Evolutionary conservation across 2,797 vertebrate species (phyloP).

Genomic region (Sebastes elongatus): DNA sequence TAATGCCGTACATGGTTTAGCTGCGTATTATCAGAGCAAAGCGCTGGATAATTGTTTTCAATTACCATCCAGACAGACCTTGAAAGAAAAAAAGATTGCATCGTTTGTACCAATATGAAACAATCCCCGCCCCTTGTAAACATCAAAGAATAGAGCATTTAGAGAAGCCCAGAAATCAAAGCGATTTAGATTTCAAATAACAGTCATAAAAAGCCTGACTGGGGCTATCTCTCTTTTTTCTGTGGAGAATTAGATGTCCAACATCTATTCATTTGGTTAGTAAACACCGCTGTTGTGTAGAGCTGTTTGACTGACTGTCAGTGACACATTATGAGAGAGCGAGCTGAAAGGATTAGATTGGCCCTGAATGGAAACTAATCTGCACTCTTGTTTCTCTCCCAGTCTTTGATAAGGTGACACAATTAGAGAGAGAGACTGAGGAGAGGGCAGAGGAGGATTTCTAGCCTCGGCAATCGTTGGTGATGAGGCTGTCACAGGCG

Average conservation of each 20-base stretch:
- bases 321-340: constrained; percentile 52
- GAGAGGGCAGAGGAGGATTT: constrained; percentile 28
- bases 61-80: constrained; percentile 50
- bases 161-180: constrained; percentile 43
- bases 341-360: constrained; percentile 73
- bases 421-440: constrained; percentile 56
- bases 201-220: constrained; percentile 31
- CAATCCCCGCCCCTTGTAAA: constrained; percentile 52
- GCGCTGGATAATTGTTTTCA: constrained; percentile 64
- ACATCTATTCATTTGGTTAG: constrained; percentile 58
- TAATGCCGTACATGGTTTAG: constrained; percentile 34
- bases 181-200: constrained; percentile 49
- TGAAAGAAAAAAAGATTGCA: constrained; percentile 42
- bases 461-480: constrained; percentile 20
- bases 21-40: constrained; percentile 46
- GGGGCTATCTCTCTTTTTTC: constrained; percentile 31
- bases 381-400: constrained; percentile 66
- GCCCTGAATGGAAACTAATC: constrained; percentile 75
- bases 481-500: constrained; percentile 37
- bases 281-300: constrained; percentile 60
- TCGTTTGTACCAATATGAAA: constrained; percentile 50
- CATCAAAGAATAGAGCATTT: constrained; percentile 48
- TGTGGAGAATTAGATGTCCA: constrained; percentile 57
- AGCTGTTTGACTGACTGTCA: constrained; percentile 58
- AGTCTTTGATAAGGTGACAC: constrained; percentile 72